phyloP scores from a whole-genome alignment of 23 tunicate species.

The Botrylloides violaceus region DNA sequence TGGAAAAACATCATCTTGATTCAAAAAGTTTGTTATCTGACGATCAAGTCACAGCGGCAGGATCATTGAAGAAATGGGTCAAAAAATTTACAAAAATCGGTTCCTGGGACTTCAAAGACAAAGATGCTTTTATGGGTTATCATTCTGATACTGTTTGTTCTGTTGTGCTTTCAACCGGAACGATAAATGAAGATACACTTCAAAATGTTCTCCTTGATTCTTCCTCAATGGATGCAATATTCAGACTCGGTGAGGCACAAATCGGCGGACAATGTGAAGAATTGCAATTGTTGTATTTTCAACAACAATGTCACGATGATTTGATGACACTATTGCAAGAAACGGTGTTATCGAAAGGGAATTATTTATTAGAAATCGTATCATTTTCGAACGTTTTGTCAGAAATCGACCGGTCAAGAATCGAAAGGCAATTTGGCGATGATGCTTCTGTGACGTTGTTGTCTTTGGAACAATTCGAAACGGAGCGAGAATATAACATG shows the following conservation, averaged over 20 bases:
- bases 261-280: slow-evolving; percentile 17
- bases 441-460: slow-evolving; percentile 35
- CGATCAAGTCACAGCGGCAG: slow-evolving; percentile 18
- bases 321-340: slow-evolving; percentile 3
- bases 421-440: slow-evolving; percentile 21
- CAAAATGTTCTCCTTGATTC: slow-evolving; percentile 35
- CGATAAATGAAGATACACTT: background rate
- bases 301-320: slow-evolving; percentile 42
- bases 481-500: slow-evolving; percentile 36
- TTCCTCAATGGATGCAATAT: slow-evolving; percentile 50
- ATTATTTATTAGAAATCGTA: slow-evolving; percentile 30
- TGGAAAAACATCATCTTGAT: slow-evolving; percentile 68
- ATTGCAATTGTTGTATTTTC: slow-evolving; percentile 20
- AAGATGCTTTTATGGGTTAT: slow-evolving; percentile 60
- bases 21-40: slow-evolving; percentile 28
- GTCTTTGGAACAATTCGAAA: slow-evolving; percentile 67
- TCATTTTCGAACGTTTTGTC: slow-evolving; percentile 49
- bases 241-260: slow-evolving; percentile 31
- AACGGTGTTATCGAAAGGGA: background rate
- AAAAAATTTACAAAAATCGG: slow-evolving; percentile 15
- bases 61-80: slow-evolving; percentile 49
- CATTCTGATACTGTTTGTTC: slow-evolving; percentile 55
- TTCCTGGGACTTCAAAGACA: slow-evolving; percentile 1
- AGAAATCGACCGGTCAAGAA: slow-evolving; percentile 38
- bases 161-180: slow-evolving; percentile 25